Evolutionary conservation across 2,888 invertebrate genomes (phyloP).

Genomic region (Dascillus cervinus): DNA sequence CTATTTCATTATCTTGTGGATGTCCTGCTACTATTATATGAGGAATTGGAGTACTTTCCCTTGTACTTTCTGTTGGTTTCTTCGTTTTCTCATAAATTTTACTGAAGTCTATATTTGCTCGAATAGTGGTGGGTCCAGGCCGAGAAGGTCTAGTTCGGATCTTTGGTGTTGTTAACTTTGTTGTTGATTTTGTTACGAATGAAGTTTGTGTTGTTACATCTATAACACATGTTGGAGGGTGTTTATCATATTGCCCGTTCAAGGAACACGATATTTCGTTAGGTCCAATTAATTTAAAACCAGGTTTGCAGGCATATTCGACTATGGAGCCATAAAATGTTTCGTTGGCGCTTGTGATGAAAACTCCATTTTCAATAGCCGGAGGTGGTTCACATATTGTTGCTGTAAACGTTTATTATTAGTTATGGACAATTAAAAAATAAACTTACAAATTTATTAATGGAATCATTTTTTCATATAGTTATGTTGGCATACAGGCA

Average conservation of each 20-base stretch:
- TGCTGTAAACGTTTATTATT: no score
- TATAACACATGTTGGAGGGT: constrained; percentile 62
- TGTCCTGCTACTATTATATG: constrained; percentile 42
- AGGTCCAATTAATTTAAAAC: constrained; percentile 62
- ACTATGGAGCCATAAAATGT: constrained; percentile 64
- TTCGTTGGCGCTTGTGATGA: constrained; percentile 49
- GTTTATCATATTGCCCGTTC: constrained; percentile 72
- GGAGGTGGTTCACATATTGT: constrained; percentile 66
- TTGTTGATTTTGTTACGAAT: constrained; percentile 26
- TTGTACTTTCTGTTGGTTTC: constrained; percentile 23
- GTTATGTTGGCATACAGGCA: no score
- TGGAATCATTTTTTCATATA: no score
- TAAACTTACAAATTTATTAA: no score
- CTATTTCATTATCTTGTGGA: constrained; percentile 76
- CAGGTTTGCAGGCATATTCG: constrained; percentile 66
- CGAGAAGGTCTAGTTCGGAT: constrained; percentile 34
- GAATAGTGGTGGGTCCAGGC: constrained; percentile 41
- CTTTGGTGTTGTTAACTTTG: constrained; percentile 29
- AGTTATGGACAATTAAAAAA: no score
- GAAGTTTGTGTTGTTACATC: constrained; percentile 43
- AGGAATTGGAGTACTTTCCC: constrained; percentile 18
- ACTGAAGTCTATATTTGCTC: constrained; percentile 35
- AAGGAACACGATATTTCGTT: constrained; percentile 61
- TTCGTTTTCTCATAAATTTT: constrained; percentile 30
- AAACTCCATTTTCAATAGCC: constrained; percentile 55